These are phyloP conservation scores for Amphiura filiformis DNA, from an alignment of 35 echinoderm and acorn worm genomes.

Conservation along the genomic window DNA sequence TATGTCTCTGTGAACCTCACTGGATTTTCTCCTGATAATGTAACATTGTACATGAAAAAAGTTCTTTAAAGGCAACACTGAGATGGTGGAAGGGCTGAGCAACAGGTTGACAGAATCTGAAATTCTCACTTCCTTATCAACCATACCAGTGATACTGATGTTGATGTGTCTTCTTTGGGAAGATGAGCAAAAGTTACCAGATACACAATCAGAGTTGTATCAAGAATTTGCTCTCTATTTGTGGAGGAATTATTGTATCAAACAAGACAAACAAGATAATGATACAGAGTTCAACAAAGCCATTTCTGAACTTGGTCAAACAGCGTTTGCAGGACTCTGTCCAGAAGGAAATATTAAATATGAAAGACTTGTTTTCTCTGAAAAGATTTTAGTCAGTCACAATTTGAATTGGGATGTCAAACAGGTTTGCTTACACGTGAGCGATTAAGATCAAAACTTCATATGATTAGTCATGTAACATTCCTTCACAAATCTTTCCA, in stretches of 20 bases:
- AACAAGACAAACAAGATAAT: neutral
- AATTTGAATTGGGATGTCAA: neutral
- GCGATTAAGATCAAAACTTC: neutral
- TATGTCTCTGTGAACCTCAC: neutral
- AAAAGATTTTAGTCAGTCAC: neutral
- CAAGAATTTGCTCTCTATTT: neutral
- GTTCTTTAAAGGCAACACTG: neutral
- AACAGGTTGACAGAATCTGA: neutral
- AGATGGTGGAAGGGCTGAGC: neutral
- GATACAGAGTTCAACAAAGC: neutral
- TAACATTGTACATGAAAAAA: conserved; percentile 1
- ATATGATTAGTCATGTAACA: neutral
- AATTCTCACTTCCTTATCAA: neutral
- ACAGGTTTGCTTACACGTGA: neutral
- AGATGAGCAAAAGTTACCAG: neutral
- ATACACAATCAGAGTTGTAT: conserved; percentile 14
- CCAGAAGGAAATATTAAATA: neutral
- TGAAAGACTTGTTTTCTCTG: conserved; percentile 3
- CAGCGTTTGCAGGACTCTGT: conserved; percentile 4
- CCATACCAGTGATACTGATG: neutral
- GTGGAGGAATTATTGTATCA: neutral
- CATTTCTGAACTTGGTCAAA: neutral
- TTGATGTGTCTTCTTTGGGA: conserved; percentile 20
- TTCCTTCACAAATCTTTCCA: conserved; percentile 25
- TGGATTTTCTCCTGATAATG: neutral